phyloP scores from a whole-genome alignment of 2,888 invertebrate genomes.

The Eueremaeus valkanovi region DNA sequence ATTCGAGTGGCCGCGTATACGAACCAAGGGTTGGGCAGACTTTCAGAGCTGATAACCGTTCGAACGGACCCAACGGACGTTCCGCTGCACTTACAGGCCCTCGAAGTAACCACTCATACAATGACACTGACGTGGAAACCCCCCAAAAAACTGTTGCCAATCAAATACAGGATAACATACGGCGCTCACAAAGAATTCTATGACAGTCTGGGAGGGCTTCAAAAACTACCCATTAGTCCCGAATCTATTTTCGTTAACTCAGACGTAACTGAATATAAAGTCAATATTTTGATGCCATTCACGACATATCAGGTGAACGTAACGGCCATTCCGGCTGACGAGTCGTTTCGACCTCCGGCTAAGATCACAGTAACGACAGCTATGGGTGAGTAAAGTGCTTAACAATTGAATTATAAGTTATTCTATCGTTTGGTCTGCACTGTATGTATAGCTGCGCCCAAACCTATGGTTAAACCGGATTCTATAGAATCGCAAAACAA shows the following conservation, averaged over 20 bases:
- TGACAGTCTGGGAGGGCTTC: constrained; percentile 86
- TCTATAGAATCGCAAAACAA: constrained; percentile 45
- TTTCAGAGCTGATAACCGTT: constrained; percentile 79
- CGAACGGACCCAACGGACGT: constrained; percentile 61
- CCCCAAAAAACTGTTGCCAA: constrained; percentile 80
- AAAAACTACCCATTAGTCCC: constrained; percentile 70
- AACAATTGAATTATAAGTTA: too few relatives aligned
- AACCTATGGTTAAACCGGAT: constrained; percentile 92
- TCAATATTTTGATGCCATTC: constrained; percentile 84
- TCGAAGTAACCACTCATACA: constrained; percentile 86
- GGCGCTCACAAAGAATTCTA: constrained; percentile 90
- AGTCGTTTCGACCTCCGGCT: constrained; percentile 77
- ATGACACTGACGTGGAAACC: constrained; percentile 88
- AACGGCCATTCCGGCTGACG: constrained; percentile 76
- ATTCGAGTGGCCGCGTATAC: constrained; percentile 83
- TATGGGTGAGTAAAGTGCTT: too few relatives aligned
- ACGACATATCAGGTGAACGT: constrained; percentile 92
- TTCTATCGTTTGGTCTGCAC: too few relatives aligned
- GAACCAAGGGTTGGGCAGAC: constrained; percentile 69
- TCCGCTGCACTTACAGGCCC: constrained; percentile 78
- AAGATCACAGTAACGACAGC: constrained; percentile 91
- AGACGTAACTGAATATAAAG: constrained; percentile 67
- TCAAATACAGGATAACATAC: constrained; percentile 75
- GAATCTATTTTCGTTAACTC: constrained; percentile 62
- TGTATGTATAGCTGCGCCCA: too few relatives aligned